A percentile compares a stretch with the other conserved stretches of the same genome.
Evolutionary conservation across 2,113 vertebrate genomes (phyloP).

Genomic region (Corythaeola cristata): DNA sequence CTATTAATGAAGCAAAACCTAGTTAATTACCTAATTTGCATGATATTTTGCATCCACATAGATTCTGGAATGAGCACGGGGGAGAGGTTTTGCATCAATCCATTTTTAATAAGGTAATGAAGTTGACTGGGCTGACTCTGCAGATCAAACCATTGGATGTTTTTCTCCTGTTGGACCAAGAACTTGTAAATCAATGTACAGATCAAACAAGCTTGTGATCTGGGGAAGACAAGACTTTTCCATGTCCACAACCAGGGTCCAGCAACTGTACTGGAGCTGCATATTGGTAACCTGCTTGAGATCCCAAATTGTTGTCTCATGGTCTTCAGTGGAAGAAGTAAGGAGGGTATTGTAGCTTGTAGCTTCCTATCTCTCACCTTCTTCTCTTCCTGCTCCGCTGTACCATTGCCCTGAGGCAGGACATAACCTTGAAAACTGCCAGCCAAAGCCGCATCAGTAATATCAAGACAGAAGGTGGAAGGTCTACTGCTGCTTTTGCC

Average conservation of each 20-base stretch:
- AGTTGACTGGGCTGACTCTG: not conserved
- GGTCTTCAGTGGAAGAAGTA: not conserved
- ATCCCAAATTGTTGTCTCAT: not conserved
- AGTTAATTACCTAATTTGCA: constrained; percentile 64
- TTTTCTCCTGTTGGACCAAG: not conserved
- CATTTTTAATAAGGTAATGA: not conserved
- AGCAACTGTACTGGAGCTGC: not conserved
- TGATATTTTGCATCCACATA: constrained; percentile 39
- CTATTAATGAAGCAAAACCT: constrained; percentile 60
- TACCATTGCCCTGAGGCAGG: not conserved
- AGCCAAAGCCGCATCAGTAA: not conserved
- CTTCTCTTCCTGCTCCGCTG: not conserved
- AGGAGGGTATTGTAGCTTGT: not conserved
- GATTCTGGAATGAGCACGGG: not conserved
- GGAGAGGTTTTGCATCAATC: constrained; percentile 21
- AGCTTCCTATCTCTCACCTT: not conserved
- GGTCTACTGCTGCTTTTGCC: not conserved
- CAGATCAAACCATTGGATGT: not conserved
- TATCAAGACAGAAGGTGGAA: not conserved
- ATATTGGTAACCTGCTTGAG: not conserved
- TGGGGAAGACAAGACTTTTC: not conserved
- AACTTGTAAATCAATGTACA: not conserved
- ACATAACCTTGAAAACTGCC: not conserved
- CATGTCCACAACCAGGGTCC: not conserved
- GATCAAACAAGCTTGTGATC: not conserved